phyloP scores from a whole-genome alignment of 2,113 vertebrate species.

The Leptocoma aspasia region DNA sequence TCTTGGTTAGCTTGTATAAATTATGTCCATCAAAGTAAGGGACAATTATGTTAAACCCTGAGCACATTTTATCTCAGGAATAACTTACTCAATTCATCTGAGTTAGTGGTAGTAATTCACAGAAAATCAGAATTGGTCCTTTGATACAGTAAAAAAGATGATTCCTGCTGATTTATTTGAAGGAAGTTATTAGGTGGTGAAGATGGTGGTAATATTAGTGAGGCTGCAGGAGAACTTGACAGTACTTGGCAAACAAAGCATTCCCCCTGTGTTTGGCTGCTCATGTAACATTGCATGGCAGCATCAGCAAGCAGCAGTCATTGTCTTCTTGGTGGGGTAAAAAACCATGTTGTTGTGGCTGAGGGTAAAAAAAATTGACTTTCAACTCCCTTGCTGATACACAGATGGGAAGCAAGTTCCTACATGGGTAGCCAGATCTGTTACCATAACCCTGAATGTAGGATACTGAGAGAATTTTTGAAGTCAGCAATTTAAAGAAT shows the following conservation, averaged over 20 bases:
- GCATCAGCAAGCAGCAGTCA: fast-evolving
- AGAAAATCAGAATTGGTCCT: not conserved
- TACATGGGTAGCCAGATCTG: not conserved
- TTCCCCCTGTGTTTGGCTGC: not conserved
- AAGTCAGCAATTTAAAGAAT: not conserved
- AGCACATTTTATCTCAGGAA: not conserved
- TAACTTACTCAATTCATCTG: not conserved
- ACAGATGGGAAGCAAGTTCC: not conserved
- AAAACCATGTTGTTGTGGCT: not conserved
- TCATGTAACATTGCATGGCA: not conserved
- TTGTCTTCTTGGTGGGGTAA: not conserved
- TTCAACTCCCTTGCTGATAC: not conserved
- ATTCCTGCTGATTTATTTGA: not conserved
- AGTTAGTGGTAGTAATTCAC: not conserved
- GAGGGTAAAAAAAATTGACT: not conserved
- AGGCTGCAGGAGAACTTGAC: not conserved
- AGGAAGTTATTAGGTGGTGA: not conserved
- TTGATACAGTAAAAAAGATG: not conserved
- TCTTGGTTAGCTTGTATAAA: not conserved
- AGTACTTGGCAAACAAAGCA: not conserved
- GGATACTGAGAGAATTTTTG: not conserved
- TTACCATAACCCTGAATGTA: not conserved
- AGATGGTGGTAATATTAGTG: not conserved
- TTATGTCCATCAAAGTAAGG: not conserved
- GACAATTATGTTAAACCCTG: not conserved